Base-by-base conservation (phyloP, 2,888 invertebrate genomes). In the Drosophila anceps region DNA sequence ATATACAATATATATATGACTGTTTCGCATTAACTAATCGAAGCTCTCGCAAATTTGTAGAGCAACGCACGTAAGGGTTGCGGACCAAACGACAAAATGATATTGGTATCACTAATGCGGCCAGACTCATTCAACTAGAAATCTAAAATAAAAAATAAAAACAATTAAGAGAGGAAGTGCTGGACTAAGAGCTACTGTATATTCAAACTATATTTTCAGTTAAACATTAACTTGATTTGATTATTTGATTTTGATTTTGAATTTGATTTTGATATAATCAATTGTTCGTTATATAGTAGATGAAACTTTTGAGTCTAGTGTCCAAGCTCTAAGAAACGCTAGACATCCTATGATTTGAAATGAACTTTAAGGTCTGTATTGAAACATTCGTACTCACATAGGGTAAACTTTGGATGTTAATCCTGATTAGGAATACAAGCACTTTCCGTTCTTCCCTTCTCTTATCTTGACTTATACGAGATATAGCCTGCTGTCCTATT, bases 51-150 rank as follows among this genome's bases (percentile, higher is more conserved):
- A 18, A n/a, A 50, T 50, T 15, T 20, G 27, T 41, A 54, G 51
- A 1, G 63, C 44, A 44, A 33, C 27, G 4, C 18, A 58, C 24
- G 41, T 79, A 75, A 75, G 87, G 84, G 84, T 89, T 74, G 84
- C 15, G 53, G 29, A 72, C 46, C 41, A 27, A 33, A 57, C 35
- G 18, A 29, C 53, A 13, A 51, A 68, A 65, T 44, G 58, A 53
- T 79, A 76, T 77, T 78, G 54, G 73, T 79, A 84, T 77, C 84
- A 69, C 69, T 76, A 73, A 79, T 71, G 69, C 70, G 61, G 24
- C 53, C 64, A 73, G 69, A 71, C 68, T 69, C 77, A 59, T 66
- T 77, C 84, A 68, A 78, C 74, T 73, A 50, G 66, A 69, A 77
- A 75, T 80, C 71, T 58, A 61, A 72, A 66, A 66, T 57, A 73